Evolutionary conservation across 2,888 invertebrate genomes (phyloP).

Genomic region (Eurois occulta): DNA sequence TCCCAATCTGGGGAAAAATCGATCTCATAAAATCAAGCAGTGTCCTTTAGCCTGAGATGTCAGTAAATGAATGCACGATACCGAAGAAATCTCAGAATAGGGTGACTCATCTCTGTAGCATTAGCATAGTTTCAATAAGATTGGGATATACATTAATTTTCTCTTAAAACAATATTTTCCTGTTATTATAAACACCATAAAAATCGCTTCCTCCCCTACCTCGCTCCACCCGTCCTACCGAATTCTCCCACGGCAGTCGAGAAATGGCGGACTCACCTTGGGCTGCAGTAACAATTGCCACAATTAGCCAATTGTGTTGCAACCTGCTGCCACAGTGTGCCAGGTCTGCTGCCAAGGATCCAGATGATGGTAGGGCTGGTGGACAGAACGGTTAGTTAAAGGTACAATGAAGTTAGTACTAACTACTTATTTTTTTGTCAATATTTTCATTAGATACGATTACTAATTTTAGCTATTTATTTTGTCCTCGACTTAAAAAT

Average conservation of each 20-base stretch:
- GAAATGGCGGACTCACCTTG: constrained; percentile 75
- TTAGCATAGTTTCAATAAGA: not conserved
- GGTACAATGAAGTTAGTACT: not conserved
- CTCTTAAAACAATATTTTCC: not conserved
- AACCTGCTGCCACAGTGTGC: constrained; percentile 66
- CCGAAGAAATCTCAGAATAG: not conserved
- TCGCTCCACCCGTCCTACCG: constrained; percentile 46
- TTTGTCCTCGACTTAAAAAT: not conserved
- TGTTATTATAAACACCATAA: not conserved
- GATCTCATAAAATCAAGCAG: not conserved
- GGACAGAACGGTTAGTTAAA: constrained; percentile 7
- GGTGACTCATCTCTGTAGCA: not conserved
- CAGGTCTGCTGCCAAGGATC: constrained; percentile 63
- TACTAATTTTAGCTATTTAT: not conserved
- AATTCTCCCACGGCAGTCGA: constrained; percentile 77
- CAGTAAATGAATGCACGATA: not conserved
- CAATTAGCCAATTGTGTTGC: constrained; percentile 79
- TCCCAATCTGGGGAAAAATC: not conserved
- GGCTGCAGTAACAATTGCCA: constrained; percentile 73
- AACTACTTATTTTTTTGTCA: not conserved
- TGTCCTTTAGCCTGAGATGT: not conserved
- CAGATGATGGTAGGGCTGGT: constrained; percentile 56
- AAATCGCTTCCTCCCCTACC: constrained; percentile 19
- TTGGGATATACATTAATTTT: not conserved
- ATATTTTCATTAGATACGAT: not conserved